A percentile compares a stretch with the other conserved stretches of the same genome.
Conservation (phyloP, 2,113 vertebrate genomes). For the Laticauda laticaudata region DNA sequence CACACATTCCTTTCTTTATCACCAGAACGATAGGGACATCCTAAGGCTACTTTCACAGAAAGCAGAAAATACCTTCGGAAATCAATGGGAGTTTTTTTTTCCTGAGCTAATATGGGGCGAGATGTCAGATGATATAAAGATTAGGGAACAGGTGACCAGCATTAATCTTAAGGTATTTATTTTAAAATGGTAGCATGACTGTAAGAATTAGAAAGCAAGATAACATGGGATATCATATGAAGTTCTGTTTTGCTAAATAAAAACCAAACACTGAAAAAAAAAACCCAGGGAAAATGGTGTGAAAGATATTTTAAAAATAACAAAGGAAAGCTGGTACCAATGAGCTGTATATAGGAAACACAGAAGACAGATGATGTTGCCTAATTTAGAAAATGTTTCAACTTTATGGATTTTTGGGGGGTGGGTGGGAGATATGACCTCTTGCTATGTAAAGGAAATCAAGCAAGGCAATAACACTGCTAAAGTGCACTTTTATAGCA, state of each 20-base stretch:
- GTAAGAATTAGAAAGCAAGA: not conserved
- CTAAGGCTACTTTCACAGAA: not conserved
- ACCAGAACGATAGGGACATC: not conserved
- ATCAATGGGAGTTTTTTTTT: not conserved
- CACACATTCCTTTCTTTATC: not conserved
- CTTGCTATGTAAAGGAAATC: not conserved
- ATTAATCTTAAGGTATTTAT: not conserved
- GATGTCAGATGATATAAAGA: not conserved
- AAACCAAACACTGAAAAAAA: not conserved
- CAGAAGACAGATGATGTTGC: not conserved
- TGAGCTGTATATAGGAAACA: not conserved
- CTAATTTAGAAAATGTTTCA: not conserved
- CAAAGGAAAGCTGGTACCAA: not conserved
- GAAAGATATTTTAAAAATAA: not conserved
- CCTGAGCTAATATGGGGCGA: not conserved
- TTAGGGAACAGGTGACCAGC: not conserved
- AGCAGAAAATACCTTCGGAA: not conserved
- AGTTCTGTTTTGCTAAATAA: not conserved
- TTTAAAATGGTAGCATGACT: not conserved
- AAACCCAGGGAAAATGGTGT: too few species aligned
- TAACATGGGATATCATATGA: not conserved
- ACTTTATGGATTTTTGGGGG: not conserved
- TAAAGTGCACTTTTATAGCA: constrained; percentile 30
- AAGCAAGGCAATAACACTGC: not conserved
- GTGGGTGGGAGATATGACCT: not conserved